A percentile compares a stretch with the other conserved stretches of the same genome.
Evolutionary conservation across 2,888 invertebrate species (phyloP).

Genomic region (Caenorhabditis parvicauda): DNA sequence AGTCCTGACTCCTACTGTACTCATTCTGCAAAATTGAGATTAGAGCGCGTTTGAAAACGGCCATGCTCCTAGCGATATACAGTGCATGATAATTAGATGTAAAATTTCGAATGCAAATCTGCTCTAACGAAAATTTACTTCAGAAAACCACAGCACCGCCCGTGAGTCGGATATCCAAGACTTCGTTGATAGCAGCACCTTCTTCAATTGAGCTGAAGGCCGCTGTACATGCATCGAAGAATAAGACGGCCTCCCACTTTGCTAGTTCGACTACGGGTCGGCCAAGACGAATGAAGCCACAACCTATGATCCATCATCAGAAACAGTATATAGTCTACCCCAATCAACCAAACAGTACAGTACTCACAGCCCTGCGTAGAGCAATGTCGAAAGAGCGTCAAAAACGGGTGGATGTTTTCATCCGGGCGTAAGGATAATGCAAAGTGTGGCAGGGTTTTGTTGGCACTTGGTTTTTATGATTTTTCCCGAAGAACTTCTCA

Average conservation of each 20-base stretch:
- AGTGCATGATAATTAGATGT: too few species aligned
- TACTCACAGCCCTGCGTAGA: constrained; percentile 37
- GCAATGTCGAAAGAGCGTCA: constrained; percentile 36
- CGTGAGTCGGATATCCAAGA: constrained; percentile 30
- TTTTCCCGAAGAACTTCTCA: too few species aligned
- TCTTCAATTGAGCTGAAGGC: constrained; percentile 43
- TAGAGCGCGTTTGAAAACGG: too few species aligned
- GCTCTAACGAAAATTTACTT: constrained; percentile 1
- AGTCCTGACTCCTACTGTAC: too few species aligned
- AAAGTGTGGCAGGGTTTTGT: too few species aligned
- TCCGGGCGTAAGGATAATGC: too few species aligned
- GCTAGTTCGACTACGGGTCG: too few species aligned
- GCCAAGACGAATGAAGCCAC: background rate
- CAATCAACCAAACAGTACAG: constrained; percentile 22
- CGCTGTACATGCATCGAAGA: constrained; percentile 36
- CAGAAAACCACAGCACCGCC: background rate
- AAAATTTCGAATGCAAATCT: background rate
- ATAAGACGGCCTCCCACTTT: too few species aligned
- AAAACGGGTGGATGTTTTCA: constrained; percentile 10
- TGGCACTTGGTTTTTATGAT: too few species aligned
- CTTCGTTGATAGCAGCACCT: constrained; percentile 42
- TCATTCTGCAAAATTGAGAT: too few species aligned
- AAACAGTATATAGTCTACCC: background rate
- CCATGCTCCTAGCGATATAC: too few species aligned
- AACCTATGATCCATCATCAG: background rate